Percentiles rank a stretch among this genome's conserved stretches.
These are phyloP conservation scores for Tilapia sparmanii DNA, from an alignment of 2,113 vertebrate species.

Conservation along the genomic window DNA sequence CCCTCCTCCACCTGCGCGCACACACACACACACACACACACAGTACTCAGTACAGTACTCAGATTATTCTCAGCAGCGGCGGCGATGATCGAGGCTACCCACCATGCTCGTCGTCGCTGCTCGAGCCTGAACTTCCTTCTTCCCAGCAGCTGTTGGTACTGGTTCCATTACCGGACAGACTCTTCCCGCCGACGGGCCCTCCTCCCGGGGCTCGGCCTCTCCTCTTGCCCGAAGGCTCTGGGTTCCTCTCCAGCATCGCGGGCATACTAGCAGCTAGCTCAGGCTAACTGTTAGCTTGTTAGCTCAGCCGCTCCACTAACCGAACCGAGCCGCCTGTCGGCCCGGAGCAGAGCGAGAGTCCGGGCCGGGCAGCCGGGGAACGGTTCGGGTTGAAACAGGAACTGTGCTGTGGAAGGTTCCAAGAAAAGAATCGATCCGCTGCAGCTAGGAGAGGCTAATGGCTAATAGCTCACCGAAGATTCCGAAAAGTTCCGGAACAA, in stretches of 20 bases:
- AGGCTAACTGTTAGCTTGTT: constrained; percentile 1
- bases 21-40: neutral
- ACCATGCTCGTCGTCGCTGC: constrained; percentile 92
- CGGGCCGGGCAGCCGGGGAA: neutral
- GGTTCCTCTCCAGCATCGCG: constrained; percentile 84
- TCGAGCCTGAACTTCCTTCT: constrained; percentile 88
- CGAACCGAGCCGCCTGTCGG: neutral
- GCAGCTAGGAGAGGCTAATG: neutral
- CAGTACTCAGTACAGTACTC: neutral
- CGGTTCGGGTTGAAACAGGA: neutral
- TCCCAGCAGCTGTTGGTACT: constrained; percentile 83
- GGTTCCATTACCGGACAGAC: constrained; percentile 82
- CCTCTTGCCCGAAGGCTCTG: constrained; percentile 82
- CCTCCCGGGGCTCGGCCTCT: constrained; percentile 76
- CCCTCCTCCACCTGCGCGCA: constrained; percentile 78
- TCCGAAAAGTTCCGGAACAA: constrained; percentile 21
- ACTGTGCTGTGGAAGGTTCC: neutral
- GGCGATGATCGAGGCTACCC: constrained; percentile 67
- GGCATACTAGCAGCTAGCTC: constrained; percentile 65
- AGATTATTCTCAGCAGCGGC: neutral
- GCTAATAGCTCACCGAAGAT: neutral
- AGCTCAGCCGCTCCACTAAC: constrained; percentile 1
- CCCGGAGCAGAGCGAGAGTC: neutral
- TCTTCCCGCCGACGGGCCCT: constrained; percentile 70
- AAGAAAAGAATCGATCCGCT: neutral